Conservation (phyloP, 2,797 vertebrate species). For the Sebastiscus albofasciatus region DNA sequence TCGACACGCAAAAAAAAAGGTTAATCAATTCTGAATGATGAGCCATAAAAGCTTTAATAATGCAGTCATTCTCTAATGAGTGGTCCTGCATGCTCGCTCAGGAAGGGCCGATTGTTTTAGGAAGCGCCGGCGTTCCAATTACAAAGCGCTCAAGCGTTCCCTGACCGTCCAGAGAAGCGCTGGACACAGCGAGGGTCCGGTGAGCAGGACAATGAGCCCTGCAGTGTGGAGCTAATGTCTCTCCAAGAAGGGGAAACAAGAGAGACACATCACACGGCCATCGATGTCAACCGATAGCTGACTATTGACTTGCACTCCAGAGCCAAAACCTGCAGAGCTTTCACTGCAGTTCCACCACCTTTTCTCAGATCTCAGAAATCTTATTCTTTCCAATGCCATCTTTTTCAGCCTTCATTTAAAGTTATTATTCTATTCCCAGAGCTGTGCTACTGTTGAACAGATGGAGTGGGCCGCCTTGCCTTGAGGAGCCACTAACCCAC, state of each 20-base stretch:
- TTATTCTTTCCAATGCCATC: slow-evolving; percentile 6
- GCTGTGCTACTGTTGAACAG: slow-evolving; percentile 10
- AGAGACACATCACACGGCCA: not conserved
- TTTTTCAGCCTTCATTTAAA: slow-evolving; percentile 19
- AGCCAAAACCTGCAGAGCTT: not conserved
- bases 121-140: slow-evolving; percentile 75
- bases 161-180: slow-evolving; percentile 64
- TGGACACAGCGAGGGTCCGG: slow-evolving; percentile 66
- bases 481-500: slow-evolving; percentile 35
- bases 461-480: slow-evolving; percentile 20
- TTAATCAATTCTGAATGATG: slow-evolving; percentile 77
- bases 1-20: slow-evolving; percentile 63
- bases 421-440: slow-evolving; percentile 21
- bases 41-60: slow-evolving; percentile 75
- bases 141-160: slow-evolving; percentile 73
- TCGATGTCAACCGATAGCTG: not conserved
- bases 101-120: slow-evolving; percentile 72
- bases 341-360: not conserved
- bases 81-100: slow-evolving; percentile 54
- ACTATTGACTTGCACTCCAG: not conserved
- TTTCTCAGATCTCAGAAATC: not conserved
- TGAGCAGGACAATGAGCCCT: slow-evolving; percentile 60
- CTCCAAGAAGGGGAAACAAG: slow-evolving; percentile 53
- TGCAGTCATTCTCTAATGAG: slow-evolving; percentile 78
- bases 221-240: slow-evolving; percentile 53